Conservation (phyloP, 2,113 vertebrate species). For the Vimba vimba region DNA sequence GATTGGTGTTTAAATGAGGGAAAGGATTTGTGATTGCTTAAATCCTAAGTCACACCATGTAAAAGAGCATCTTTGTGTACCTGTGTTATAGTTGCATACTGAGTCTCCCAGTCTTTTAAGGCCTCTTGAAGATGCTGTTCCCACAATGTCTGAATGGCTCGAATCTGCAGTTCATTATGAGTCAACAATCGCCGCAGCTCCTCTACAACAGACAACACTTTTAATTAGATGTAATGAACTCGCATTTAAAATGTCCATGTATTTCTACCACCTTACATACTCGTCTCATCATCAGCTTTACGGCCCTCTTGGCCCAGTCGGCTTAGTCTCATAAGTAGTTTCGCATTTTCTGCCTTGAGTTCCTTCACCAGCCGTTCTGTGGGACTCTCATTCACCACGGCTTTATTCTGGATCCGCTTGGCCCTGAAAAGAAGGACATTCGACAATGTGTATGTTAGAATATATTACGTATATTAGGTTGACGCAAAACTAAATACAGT, state of each 20-base stretch:
- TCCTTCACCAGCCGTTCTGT: constrained; percentile 81
- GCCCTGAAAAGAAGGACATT: constrained; percentile 69
- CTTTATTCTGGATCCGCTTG: constrained; percentile 86
- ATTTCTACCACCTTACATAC: constrained; percentile 55
- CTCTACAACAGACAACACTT: constrained; percentile 66
- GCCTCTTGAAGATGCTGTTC: constrained; percentile 82
- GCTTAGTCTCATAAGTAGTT: constrained; percentile 72
- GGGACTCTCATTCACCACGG: constrained; percentile 85
- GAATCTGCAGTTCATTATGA: constrained; percentile 77
- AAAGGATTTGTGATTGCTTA: background rate
- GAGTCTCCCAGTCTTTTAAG: constrained; percentile 81
- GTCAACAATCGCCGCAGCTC: constrained; percentile 74
- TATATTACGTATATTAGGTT: background rate
- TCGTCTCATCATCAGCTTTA: constrained; percentile 76
- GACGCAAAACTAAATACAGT: background rate
- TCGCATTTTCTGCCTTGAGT: constrained; percentile 79
- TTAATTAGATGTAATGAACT: background rate
- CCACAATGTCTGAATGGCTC: constrained; percentile 78
- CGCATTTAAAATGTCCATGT: background rate
- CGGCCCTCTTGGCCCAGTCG: constrained; percentile 76
- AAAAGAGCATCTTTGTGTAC: constrained; percentile 6
- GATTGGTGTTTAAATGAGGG: background rate
- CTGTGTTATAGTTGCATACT: constrained; percentile 70
- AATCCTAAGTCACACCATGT: background rate
- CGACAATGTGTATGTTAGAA: background rate